These are phyloP conservation scores for Drosophila gunungcola DNA, from an alignment of 1,140 invertebrate species.

Conservation along the genomic window DNA sequence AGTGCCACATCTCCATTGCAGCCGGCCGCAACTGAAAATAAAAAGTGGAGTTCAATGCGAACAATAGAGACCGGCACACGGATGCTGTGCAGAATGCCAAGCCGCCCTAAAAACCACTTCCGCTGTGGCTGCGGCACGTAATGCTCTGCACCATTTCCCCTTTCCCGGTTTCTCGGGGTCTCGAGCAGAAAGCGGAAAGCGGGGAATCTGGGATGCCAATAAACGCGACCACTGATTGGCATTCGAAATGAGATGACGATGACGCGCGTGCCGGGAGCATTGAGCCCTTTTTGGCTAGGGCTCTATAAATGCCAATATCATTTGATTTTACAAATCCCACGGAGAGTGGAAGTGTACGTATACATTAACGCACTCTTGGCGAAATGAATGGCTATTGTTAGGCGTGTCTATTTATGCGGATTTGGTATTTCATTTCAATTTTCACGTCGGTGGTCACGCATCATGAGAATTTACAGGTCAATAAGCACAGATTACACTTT, in stretches of 20 bases:
- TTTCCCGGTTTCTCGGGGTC: constrained; percentile 15
- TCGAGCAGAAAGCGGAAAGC: not conserved
- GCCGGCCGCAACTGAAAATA: constrained; percentile 23
- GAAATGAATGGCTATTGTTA: constrained; percentile 21
- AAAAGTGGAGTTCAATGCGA: constrained; percentile 22
- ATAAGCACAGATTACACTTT: constrained; percentile 8
- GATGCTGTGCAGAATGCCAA: constrained; percentile 61
- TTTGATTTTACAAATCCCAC: constrained; percentile 46
- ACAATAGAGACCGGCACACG: constrained; percentile 60
- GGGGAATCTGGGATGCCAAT: constrained; percentile 47
- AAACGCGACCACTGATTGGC: constrained; percentile 73
- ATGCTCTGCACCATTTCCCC: constrained; percentile 47
- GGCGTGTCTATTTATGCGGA: constrained; percentile 17
- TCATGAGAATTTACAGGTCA: constrained; percentile 12
- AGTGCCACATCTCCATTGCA: constrained; percentile 60
- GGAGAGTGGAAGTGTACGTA: constrained; percentile 14
- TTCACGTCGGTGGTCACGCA: constrained; percentile 38
- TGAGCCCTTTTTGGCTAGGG: constrained; percentile 34
- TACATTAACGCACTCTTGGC: constrained; percentile 15
- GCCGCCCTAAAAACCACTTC: constrained; percentile 49
- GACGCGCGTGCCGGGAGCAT: constrained; percentile 38
- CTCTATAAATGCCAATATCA: constrained; percentile 67
- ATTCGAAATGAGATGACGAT: constrained; percentile 66
- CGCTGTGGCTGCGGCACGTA: constrained; percentile 56
- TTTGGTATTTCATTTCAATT: constrained; percentile 53